These are phyloP conservation scores for Euschistus heros DNA, from an alignment of 1,140 invertebrate species.

Conservation along the genomic window DNA sequence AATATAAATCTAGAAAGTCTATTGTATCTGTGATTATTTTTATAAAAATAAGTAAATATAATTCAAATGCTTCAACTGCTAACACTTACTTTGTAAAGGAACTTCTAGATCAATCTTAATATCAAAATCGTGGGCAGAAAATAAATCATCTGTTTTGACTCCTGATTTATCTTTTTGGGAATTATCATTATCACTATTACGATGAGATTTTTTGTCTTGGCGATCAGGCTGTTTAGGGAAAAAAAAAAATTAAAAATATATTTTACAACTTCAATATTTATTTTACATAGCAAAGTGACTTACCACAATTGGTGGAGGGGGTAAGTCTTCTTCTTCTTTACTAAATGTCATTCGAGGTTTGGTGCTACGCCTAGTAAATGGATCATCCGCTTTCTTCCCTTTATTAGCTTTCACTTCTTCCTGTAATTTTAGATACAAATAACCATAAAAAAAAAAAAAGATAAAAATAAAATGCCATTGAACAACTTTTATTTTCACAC, in stretches of 20 bases:
- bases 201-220: background rate
- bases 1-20: no score
- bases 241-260: background rate
- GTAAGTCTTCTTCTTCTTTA: constrained; percentile 39
- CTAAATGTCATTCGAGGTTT: constrained; percentile 79
- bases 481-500: no score
- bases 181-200: constrained; percentile 6
- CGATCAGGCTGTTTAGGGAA: background rate
- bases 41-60: no score
- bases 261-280: background rate
- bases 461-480: no score
- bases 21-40: no score
- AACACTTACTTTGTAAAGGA: constrained; percentile 58
- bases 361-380: constrained; percentile 85
- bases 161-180: constrained; percentile 13
- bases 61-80: no score
- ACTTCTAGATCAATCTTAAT: constrained; percentile 89
- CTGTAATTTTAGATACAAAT: constrained; percentile 31
- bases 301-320: background rate
- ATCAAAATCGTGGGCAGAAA: constrained; percentile 92
- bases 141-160: constrained; percentile 55
- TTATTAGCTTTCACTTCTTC: constrained; percentile 63
- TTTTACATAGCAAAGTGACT: constrained; percentile 17
- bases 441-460: no score
- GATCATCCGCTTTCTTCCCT: constrained; percentile 75